Conservation (phyloP, 2,797 vertebrate species). For the Sylvia borin region DNA sequence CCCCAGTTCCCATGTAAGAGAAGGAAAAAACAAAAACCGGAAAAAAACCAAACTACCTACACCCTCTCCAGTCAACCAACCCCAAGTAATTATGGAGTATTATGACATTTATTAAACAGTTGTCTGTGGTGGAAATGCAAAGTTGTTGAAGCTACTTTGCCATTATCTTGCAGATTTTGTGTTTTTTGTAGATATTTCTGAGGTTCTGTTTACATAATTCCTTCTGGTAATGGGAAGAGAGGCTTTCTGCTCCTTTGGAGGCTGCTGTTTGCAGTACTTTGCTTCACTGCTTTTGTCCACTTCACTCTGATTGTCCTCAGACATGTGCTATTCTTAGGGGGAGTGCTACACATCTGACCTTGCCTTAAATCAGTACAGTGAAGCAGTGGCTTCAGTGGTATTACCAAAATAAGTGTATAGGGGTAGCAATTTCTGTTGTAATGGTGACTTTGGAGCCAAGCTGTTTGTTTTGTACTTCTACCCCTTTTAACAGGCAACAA, state of each 20-base stretch:
- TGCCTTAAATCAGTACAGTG: background rate
- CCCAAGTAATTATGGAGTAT: background rate
- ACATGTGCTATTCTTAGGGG: background rate
- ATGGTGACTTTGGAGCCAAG: background rate
- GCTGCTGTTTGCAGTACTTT: background rate
- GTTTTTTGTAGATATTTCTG: background rate
- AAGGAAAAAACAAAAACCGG: fast-evolving
- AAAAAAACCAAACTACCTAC: background rate
- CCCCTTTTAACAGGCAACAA: background rate
- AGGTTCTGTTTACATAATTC: background rate
- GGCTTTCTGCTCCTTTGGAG: background rate
- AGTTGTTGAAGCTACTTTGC: background rate
- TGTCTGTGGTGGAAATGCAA: background rate
- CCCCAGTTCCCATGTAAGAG: fast-evolving
- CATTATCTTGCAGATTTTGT: background rate
- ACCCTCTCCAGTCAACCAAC: background rate
- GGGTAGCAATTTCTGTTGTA: background rate
- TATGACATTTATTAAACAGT: background rate
- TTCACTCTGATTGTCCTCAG: background rate
- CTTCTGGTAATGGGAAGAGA: background rate
- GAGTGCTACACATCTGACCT: background rate
- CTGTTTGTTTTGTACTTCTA: background rate
- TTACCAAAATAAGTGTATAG: background rate
- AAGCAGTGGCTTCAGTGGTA: background rate
- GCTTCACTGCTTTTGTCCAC: background rate